These are phyloP conservation scores for Noctua fimbriata DNA, from an alignment of 2,888 invertebrate genomes.

Conservation along the genomic window DNA sequence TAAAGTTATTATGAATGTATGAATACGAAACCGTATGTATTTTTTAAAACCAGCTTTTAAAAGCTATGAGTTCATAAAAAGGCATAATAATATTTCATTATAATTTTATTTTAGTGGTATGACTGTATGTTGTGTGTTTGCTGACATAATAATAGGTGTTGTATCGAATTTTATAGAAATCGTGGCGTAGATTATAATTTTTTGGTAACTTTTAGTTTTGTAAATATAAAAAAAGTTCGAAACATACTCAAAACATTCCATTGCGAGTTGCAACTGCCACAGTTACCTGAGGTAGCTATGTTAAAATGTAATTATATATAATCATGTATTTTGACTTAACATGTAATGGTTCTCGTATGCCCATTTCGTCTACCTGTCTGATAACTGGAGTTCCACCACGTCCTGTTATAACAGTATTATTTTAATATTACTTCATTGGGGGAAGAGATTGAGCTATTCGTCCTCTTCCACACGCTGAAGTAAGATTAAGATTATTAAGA, in stretches of 20 bases:
- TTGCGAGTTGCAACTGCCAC: conserved; percentile 42
- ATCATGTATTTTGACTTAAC: conserved; percentile 8
- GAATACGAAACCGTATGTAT: not conserved
- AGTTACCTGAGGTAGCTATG: conserved; percentile 32
- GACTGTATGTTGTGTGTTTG: conserved; percentile 28
- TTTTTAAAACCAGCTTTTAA: conserved; percentile 9
- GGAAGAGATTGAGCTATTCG: not conserved
- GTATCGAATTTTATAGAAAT: conserved; percentile 28
- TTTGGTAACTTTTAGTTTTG: conserved; percentile 42
- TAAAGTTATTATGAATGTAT: not conserved
- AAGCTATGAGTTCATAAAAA: not conserved
- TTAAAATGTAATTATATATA: conserved; percentile 23
- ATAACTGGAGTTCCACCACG: not conserved
- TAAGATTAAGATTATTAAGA: not conserved
- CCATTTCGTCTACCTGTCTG: not conserved
- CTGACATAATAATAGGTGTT: conserved; percentile 25
- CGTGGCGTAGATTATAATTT: conserved; percentile 13
- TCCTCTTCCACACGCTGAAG: not conserved
- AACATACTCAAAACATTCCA: conserved; percentile 66
- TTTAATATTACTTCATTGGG: not conserved
- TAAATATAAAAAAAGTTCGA: conserved; percentile 54
- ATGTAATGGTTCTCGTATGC: conserved; percentile 11
- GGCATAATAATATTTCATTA: conserved; percentile 1
- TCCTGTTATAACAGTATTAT: not conserved
- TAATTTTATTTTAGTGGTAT: conserved; percentile 7